Evolutionary conservation across 2,888 invertebrate genomes (phyloP).

Genomic region (Stenchaetothrips biformis): DNA sequence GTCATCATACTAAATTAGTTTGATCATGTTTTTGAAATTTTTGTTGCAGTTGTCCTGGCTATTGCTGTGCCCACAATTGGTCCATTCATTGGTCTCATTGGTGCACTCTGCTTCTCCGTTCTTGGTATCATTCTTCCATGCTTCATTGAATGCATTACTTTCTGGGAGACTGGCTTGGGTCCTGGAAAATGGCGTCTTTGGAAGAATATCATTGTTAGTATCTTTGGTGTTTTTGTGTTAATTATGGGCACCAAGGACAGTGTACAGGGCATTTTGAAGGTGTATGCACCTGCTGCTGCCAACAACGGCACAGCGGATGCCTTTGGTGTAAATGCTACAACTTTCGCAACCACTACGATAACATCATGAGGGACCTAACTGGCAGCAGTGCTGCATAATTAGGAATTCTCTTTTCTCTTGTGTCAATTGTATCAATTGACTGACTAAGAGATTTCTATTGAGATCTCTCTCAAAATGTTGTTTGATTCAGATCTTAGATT

Average conservation of each 20-base stretch:
- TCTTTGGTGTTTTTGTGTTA: slow-evolving; percentile 75
- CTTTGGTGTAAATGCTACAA: not conserved
- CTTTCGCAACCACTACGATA: not conserved
- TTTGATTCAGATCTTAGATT: not conserved
- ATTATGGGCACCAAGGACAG: slow-evolving; percentile 72
- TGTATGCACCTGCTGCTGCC: slow-evolving; percentile 38
- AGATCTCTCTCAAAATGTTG: not conserved
- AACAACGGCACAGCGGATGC: not conserved
- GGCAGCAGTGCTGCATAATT: not conserved
- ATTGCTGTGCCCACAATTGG: slow-evolving; percentile 82
- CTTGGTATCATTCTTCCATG: slow-evolving; percentile 84
- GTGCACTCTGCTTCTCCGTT: slow-evolving; percentile 88
- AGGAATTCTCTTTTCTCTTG: not conserved
- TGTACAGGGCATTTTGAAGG: slow-evolving; percentile 54
- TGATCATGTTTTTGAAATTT: not conserved
- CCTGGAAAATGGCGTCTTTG: slow-evolving; percentile 64
- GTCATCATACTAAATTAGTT: not conserved
- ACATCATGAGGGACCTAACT: not conserved
- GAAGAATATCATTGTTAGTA: slow-evolving; percentile 70
- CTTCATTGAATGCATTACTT: slow-evolving; percentile 77
- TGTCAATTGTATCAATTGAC: slow-evolving; percentile 16
- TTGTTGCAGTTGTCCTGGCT: slow-evolving; percentile 60
- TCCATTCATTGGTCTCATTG: slow-evolving; percentile 87
- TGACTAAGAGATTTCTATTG: not conserved
- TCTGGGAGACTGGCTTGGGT: slow-evolving; percentile 79